Evolutionary conservation across 2,797 vertebrate species (phyloP), one percentile per base, ranked within the genome.

Genomic region (Megalops cyprinoides): DNA sequence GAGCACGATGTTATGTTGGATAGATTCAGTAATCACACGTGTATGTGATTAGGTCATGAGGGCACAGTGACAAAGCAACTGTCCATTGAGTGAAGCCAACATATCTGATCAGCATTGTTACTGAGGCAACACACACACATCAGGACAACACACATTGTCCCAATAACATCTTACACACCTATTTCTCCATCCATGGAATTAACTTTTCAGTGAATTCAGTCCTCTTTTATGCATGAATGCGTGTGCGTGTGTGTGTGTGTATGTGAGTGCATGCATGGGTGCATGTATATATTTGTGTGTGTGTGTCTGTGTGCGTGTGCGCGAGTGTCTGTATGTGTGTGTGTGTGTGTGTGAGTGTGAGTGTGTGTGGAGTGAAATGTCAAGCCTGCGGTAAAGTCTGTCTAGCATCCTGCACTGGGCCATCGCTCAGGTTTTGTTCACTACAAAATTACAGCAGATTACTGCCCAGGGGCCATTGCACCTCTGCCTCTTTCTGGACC

Each of bases 301-400:
- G 58, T 79, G 56, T 74, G 78, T 69, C 51, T 28, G 76, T 73
- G 65, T 37, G 67, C 55, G 56, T 42, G 37, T 65, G 25, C 53
- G 77, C 55, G 65, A 49, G 31, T 74, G 55, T 73, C 60, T 55
- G 81, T 75, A 73, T 25, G 25, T 79, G 39, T 69, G 42, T 39
- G 49, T 48, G 76, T 28, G 73, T 48, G 76, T 56, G 73, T 48
- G 55, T 55, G 73, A 79, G n/a, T 73, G 73, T 69, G 76, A 28
- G 73, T 48, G 76, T 56, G 73, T 48, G 55, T 55, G 73, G n/a
- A 62, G 73, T 69, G 65, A 23, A 23, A 23, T 42, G 65, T 69
- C 37, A 69, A 25, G 37, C 2, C 65, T 69, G 65, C 65, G 7
- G 20, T 42, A 42, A 8, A 23, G 39, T 69, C 37, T 69, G 65